Percentiles rank a stretch among this genome's conserved stretches.
Conservation (phyloP, 1,140 invertebrate species). For the Oreohelix idahoensis region DNA sequence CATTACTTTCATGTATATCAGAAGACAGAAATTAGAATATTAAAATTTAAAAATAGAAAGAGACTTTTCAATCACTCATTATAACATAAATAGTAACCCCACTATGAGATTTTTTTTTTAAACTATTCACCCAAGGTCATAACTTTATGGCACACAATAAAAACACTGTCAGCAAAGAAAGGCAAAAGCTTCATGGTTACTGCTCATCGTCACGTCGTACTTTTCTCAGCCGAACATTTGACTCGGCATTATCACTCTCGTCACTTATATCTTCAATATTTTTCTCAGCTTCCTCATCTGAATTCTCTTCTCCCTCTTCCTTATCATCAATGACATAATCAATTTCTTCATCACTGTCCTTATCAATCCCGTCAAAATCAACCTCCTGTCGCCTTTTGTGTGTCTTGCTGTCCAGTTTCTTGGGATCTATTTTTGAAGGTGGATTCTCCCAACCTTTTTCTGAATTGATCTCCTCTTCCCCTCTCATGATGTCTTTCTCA, state of each 20-base stretch:
- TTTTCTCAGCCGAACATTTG: not conserved
- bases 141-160: no score
- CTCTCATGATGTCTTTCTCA: no score
- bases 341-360: slow-evolving; percentile 9
- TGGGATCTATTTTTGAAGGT: not conserved
- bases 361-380: not conserved
- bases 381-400: not conserved
- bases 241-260: not conserved
- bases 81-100: no score
- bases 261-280: not conserved
- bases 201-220: not conserved
- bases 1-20: no score
- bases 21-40: no score
- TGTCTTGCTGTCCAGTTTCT: not conserved
- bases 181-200: not conserved
- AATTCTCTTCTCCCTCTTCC: not conserved
- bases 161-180: no score
- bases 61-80: no score
- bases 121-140: no score
- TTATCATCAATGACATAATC: not conserved
- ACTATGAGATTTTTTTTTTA: no score
- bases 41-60: no score
- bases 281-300: not conserved
- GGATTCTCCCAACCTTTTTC: not conserved
- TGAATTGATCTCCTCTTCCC: not conserved